phyloP scores from a whole-genome alignment of 2,113 vertebrate genomes.

The Lucifuga dentata region DNA sequence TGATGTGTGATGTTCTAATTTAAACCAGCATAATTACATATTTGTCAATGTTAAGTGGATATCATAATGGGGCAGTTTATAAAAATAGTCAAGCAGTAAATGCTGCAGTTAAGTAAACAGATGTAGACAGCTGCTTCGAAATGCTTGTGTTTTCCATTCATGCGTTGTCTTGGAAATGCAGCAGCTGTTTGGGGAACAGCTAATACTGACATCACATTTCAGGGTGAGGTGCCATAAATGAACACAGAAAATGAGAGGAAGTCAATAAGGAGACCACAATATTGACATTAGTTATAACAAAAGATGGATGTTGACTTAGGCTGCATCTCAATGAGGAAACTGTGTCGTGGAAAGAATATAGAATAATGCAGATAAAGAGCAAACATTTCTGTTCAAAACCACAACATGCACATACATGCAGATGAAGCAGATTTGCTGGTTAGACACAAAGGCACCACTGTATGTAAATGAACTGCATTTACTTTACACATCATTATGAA shows the following conservation, averaged over 20 bases:
- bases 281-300: slow-evolving; percentile 7
- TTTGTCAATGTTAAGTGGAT: neutral
- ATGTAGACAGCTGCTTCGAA: slow-evolving; percentile 7
- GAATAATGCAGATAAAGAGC: neutral
- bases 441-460: too few relatives aligned
- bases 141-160: slow-evolving; percentile 10
- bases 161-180: slow-evolving; percentile 45
- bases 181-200: slow-evolving; percentile 61
- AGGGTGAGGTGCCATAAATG: slow-evolving; percentile 41
- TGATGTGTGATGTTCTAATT: neutral
- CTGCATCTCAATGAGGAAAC: neutral
- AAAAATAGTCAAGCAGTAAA: neutral
- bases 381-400: too few relatives aligned
- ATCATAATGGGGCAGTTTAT: neutral
- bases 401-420: too few relatives aligned
- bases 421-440: neutral
- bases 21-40: neutral
- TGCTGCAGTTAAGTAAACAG: neutral
- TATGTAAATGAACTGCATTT: too few relatives aligned
- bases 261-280: neutral
- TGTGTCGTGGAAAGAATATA: neutral
- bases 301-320: neutral
- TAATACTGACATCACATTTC: slow-evolving; percentile 50
- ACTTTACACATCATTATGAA: too few relatives aligned
- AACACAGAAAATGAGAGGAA: slow-evolving; percentile 3